Percentiles rank a stretch among this genome's conserved stretches.
phyloP scores from a whole-genome alignment of 2,797 vertebrate species.

The Esox lucius region DNA sequence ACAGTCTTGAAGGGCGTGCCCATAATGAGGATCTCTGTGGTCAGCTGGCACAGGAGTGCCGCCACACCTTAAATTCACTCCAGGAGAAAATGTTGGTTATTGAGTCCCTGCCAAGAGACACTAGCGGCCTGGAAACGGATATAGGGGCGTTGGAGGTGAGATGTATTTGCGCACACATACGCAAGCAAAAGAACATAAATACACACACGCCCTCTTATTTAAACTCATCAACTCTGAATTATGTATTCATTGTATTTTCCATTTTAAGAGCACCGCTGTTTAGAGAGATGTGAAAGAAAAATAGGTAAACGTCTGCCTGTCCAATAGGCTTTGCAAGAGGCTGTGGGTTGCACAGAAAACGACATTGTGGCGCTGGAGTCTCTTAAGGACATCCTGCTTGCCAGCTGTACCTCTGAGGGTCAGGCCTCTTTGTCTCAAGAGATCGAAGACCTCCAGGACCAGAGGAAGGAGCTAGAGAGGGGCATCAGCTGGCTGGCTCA shows the following conservation, averaged over 20 bases:
- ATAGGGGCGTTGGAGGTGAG: conserved; percentile 44
- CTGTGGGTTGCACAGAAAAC: conserved; percentile 36
- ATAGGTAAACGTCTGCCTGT: not conserved
- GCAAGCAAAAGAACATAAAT: not conserved
- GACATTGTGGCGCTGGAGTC: conserved; percentile 32
- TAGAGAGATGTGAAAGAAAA: not conserved
- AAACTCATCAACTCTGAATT: not conserved
- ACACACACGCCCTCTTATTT: not conserved
- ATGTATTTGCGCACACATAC: not conserved
- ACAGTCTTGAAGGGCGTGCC: conserved; percentile 37
- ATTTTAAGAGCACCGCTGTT: not conserved
- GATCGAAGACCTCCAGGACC: conserved; percentile 37
- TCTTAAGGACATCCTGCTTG: conserved; percentile 33
- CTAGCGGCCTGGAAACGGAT: conserved; percentile 14
- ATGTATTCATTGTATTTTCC: not conserved
- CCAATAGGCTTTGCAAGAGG: conserved; percentile 39
- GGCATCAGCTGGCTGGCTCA: conserved; percentile 25
- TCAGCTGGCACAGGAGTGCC: conserved; percentile 44
- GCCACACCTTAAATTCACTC: conserved; percentile 46
- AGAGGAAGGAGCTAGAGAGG: conserved; percentile 38
- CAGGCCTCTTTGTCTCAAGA: conserved; percentile 30
- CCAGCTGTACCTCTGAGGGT: conserved; percentile 29
- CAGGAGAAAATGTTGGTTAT: conserved; percentile 42
- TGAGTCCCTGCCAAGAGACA: conserved; percentile 31
- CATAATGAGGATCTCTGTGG: conserved; percentile 43